Evolutionary conservation across 1,140 invertebrate species (phyloP).

Genomic region (Temnothorax nylanderi): DNA sequence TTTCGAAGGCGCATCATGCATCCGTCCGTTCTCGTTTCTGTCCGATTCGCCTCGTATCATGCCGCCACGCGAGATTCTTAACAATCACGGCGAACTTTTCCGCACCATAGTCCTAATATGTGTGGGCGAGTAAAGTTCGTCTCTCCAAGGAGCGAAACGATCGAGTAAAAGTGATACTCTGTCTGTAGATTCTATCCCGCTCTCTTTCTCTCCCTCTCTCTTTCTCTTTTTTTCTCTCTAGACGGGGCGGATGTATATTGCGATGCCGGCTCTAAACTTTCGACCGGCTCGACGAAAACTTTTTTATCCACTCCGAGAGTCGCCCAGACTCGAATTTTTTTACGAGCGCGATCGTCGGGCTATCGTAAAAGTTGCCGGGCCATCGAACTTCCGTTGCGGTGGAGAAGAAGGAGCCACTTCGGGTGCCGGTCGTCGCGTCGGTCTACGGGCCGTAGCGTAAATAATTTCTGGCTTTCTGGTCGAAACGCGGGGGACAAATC

Average conservation of each 20-base stretch:
- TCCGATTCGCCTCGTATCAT: neutral
- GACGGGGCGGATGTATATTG: neutral
- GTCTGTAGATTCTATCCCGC: no score
- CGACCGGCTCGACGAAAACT: conserved; percentile 36
- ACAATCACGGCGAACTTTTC: conserved; percentile 32
- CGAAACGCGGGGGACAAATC: conserved; percentile 66
- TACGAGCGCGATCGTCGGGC: conserved; percentile 40
- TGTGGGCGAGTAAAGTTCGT: conserved; percentile 30
- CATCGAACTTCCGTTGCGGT: conserved; percentile 31
- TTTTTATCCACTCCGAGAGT: conserved; percentile 53
- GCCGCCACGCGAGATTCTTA: neutral
- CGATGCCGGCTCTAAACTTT: conserved; percentile 48
- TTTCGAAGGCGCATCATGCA: conserved; percentile 32
- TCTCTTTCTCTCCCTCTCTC: neutral
- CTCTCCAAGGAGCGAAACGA: conserved; percentile 26
- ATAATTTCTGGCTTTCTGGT: conserved; percentile 33
- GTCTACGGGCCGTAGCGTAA: conserved; percentile 10
- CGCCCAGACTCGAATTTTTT: conserved; percentile 45
- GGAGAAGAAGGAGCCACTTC: conserved; percentile 12
- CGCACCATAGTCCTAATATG: conserved; percentile 7
- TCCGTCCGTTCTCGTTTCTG: neutral
- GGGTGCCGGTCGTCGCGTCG: neutral
- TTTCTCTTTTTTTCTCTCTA: neutral
- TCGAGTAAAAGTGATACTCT: conserved; percentile 26
- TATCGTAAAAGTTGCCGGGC: conserved; percentile 46